phyloP scores from a whole-genome alignment of 2,797 vertebrate genomes.

The Schizopygopsis pylzovi region DNA sequence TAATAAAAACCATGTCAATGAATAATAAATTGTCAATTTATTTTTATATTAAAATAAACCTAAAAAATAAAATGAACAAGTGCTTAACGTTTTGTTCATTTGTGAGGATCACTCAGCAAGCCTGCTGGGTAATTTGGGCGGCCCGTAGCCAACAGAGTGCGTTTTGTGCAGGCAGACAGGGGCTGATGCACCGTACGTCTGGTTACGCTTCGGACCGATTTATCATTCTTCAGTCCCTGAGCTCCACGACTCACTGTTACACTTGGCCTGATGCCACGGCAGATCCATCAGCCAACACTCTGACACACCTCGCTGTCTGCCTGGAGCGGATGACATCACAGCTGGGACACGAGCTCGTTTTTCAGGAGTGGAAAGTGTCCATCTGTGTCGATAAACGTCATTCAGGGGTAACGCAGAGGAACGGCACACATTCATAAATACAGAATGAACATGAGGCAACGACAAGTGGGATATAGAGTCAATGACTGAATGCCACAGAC shows the following conservation, averaged over 20 bases:
- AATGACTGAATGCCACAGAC: constrained; percentile 19
- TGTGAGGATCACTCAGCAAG: constrained; percentile 4
- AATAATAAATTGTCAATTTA: not conserved
- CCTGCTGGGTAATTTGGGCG: not conserved
- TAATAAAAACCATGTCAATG: not conserved
- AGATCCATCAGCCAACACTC: constrained; percentile 67
- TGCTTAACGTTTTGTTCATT: not conserved
- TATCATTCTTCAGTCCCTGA: constrained; percentile 73
- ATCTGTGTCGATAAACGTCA: constrained; percentile 34
- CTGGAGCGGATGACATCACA: constrained; percentile 62
- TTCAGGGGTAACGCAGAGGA: constrained; percentile 48
- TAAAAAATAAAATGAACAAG: not conserved
- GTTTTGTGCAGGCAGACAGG: constrained; percentile 56
- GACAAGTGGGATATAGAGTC: constrained; percentile 8
- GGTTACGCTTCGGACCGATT: constrained; percentile 71
- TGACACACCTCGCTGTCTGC: constrained; percentile 68
- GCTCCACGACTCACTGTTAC: constrained; percentile 71
- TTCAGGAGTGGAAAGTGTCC: constrained; percentile 56
- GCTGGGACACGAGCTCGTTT: constrained; percentile 59
- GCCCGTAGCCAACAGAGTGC: not conserved
- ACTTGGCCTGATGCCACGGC: constrained; percentile 71
- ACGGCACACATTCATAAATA: constrained; percentile 42
- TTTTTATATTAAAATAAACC: not conserved
- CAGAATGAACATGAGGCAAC: constrained; percentile 24
- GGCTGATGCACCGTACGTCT: constrained; percentile 67